Base-by-base conservation (phyloP, 2,113 vertebrate genomes). In the Desmodus rotundus region DNA sequence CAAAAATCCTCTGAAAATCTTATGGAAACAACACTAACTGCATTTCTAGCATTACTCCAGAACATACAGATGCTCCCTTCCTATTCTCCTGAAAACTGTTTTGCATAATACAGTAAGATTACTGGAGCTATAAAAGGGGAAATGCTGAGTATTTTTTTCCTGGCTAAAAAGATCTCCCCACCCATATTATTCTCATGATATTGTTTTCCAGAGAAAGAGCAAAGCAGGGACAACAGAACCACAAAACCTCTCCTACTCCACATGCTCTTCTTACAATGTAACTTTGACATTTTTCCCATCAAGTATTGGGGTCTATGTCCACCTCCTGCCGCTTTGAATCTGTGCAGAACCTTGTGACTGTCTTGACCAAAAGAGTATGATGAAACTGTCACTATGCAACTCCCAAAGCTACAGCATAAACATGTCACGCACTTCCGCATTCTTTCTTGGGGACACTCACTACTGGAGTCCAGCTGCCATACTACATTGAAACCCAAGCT, bases 51-150 rank as follows among this genome's bases (percentile, higher is more conserved):
- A 33, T 74, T 84, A 58, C 3, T 24, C 22, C 77, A 87, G 52
- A 68, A 94, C 33, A 88, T 70, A 41, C 52, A 74, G 47, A 94
- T 15, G 5, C 38, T 31, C 1, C 11, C 76, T 70, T 63, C 45
- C 22, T 43, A 67, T 13, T 45, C 19, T 85, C 68, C 54, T 54
- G 28, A 77, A 85, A 20, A 50, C 41, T 82, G 38, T 19, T 93
- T 89, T 97, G 92, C 73, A 93, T 89, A 56, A 19, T 31, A 54
- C 16, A 82, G 41, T 31, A 91, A 41, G 5, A 67, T 89, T 89
- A 78, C 61, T 89, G 41, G 17, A 68, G 31, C 20, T 89, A 19
- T 54, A 56, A 72, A 89, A 73, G 73, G 31, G 67, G 61, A 93
- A 96, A 91, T 1, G 7, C 58, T 77, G 24, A 94, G 26, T 10